Evolutionary conservation across 2,888 invertebrate species (phyloP).

Genomic region (Lottia gigantea): DNA sequence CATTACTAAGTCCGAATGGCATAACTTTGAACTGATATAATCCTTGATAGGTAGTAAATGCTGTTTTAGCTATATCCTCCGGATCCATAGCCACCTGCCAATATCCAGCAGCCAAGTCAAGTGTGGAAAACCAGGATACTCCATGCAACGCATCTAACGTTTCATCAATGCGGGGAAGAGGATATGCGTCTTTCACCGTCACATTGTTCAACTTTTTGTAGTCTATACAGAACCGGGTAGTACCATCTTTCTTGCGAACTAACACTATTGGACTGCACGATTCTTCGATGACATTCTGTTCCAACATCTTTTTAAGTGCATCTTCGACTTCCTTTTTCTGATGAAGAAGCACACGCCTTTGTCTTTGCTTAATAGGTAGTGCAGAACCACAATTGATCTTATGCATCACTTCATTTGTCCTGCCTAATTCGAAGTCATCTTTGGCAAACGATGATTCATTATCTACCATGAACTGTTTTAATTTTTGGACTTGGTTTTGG

Average conservation of each 20-base stretch:
- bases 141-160: constrained; percentile 34
- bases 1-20: constrained; percentile 24
- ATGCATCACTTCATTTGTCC: constrained; percentile 18
- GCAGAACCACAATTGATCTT: constrained; percentile 15
- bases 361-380: constrained; percentile 22
- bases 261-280: constrained; percentile 23
- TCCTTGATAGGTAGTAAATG: constrained; percentile 33
- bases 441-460: constrained; percentile 20
- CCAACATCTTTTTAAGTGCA: constrained; percentile 17
- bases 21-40: constrained; percentile 30
- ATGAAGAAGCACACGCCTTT: neutral
- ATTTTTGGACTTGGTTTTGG: neutral
- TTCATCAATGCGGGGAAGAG: constrained; percentile 28
- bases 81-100: constrained; percentile 39
- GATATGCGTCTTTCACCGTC: constrained; percentile 26
- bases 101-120: constrained; percentile 39
- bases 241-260: constrained; percentile 25
- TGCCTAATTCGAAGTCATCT: constrained; percentile 17
- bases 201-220: constrained; percentile 22
- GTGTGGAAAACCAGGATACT: constrained; percentile 29
- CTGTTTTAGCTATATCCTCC: constrained; percentile 36
- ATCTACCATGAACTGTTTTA: constrained; percentile 16
- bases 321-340: constrained; percentile 5
- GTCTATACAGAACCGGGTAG: constrained; percentile 28
- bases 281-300: constrained; percentile 21